Base-by-base conservation (phyloP, 2,797 vertebrate species). In the Mus spretus region DNA sequence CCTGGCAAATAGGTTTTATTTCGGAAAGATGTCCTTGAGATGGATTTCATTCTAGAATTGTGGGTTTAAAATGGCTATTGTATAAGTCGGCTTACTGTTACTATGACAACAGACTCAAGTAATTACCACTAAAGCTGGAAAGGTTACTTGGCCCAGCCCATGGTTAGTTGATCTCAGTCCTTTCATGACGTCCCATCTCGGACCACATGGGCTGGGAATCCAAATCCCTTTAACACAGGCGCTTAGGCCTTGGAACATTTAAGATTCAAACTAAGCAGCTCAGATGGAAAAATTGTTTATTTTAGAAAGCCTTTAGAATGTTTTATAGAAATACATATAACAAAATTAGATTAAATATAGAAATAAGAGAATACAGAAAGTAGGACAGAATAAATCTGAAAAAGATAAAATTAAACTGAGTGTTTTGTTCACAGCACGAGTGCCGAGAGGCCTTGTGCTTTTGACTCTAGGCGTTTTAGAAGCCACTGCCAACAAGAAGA, bases 321-420 rank as follows among this genome's bases (percentile, higher is more conserved):
- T 37, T 84, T 86, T 86, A 85, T 91, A 93, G 53, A 83, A 96
- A 89, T 84, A 65, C n/a, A 95, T 89, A 55, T 44, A 88, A 96
- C 78, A 93, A 96, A 97, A 96, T 47, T 87, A 87, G 72, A 91
- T 88, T 95, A 93, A 96, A 96, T 94, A 95, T 90, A 93, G 82
- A 96, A 96, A 96, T 86, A 95, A 81, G 78, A 96, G 91, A 96
- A 89, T 47, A 74, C 65, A 10, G 65, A 96, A 96, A 95, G 28
- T 93, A 96, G 94, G 93, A 84, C 77, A 93, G 82, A 95, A 94
- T 86, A 96, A 91, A 89, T 94, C 83, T 95, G 88, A 91, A 96
- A 96, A 44, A 57, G 74, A 91, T 93, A 94, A 97, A 96, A 96
- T 95, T 96, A 95, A 96, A 75, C 70, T 59, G 14, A 95, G 53